Evolutionary conservation across 1,140 invertebrate species (phyloP), one percentile per base, ranked within the genome.

Genomic region (Trachymyrmex septentrionalis): DNA sequence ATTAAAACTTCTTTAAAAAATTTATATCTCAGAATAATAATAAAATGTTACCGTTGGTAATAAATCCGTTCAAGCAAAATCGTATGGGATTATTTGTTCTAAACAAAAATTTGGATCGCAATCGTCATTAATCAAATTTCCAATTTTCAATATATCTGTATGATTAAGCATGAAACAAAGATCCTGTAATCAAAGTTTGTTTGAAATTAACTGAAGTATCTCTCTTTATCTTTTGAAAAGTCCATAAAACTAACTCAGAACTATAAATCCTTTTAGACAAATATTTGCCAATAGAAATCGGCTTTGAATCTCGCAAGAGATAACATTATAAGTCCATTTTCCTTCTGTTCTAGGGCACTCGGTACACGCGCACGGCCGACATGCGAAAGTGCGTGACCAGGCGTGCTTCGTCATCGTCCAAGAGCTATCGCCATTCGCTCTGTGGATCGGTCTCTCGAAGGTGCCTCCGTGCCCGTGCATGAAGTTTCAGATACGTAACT

Each of bases 351-450:
- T 69, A 38, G n/a, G 64, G n/a, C 64, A 55, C 14, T 48, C 24
- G 34, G 38, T 38, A 27, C 10, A 7, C 16, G 16, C 4, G 9
- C 27, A 21, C 30, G 66, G 16, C 9, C 38, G 24, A 73, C 80
- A 82, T 44, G 80, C 57, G 55, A 50, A 84, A 73, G 69, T 73
- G 69, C 80, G 80, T 84, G 80, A 84, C 55, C 48, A 5, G 38
- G 4, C 9, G 69, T 21, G 27, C 55, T 84, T 19, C 69, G 63
- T 84, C 80, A 73, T 82, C 34, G 69, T 61, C 69, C 55, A 24
- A n/a, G 10, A 84, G 48, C 53, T 72, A 44, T 7, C 38, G 34
- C 34, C 34, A 27, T 30, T 24, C 75, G n/a, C 14, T 38, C 16
- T 3, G 16, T 4, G 30, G 64, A 59, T 73, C 44, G 48, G 48